phyloP scores from a whole-genome alignment of 2,797 vertebrate genomes.

The Sphaeramia orbicularis region DNA sequence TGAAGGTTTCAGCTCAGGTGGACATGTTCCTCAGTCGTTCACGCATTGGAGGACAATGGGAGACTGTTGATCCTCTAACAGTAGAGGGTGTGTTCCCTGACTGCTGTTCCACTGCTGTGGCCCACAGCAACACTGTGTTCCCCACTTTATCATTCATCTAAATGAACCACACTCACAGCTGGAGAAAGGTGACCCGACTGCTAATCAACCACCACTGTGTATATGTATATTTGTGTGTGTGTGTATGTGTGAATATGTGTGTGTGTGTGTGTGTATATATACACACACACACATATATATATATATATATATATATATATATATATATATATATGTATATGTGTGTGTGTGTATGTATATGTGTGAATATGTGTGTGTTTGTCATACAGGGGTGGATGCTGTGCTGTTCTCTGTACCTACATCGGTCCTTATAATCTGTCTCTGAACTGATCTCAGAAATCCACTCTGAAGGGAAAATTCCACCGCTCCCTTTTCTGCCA shows the following conservation, averaged over 20 bases:
- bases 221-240: slow-evolving; percentile 17
- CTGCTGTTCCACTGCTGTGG: slow-evolving; percentile 66
- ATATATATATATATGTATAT: slow-evolving; percentile 31
- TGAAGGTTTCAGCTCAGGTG: slow-evolving; percentile 13
- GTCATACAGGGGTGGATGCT: slow-evolving; percentile 61
- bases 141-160: slow-evolving; percentile 80
- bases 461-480: slow-evolving; percentile 73
- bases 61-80: slow-evolving; percentile 18
- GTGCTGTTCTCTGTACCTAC: slow-evolving; percentile 35
- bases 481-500: slow-evolving; percentile 69
- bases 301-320: slow-evolving; percentile 39
- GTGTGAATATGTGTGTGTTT: slow-evolving; percentile 44
- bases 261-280: slow-evolving; percentile 14
- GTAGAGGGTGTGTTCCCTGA: slow-evolving; percentile 42
- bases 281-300: no score
- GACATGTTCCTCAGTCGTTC: slow-evolving; percentile 27
- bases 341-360: slow-evolving; percentile 14
- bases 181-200: slow-evolving; percentile 82
- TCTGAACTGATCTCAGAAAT: slow-evolving; percentile 73
- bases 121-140: slow-evolving; percentile 76
- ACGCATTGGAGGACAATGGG: slow-evolving; percentile 41
- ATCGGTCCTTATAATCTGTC: slow-evolving; percentile 60
- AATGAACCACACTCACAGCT: slow-evolving; percentile 80
- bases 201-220: slow-evolving; percentile 71
- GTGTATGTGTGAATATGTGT: slow-evolving; percentile 31